Evolutionary conservation across 1,140 invertebrate genomes (phyloP).

Genomic region (Pemphigus obesinymphae): DNA sequence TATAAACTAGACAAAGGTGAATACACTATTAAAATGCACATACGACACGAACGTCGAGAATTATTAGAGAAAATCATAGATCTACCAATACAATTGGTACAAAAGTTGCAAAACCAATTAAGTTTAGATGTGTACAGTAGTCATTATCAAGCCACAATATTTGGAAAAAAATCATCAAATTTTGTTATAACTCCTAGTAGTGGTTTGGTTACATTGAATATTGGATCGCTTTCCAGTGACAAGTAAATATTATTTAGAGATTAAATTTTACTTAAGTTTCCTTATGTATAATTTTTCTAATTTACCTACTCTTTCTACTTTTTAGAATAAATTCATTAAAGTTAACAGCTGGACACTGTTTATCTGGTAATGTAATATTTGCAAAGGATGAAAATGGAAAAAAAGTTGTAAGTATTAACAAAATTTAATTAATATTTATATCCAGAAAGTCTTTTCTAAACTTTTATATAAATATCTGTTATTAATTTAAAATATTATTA

Average conservation of each 20-base stretch:
- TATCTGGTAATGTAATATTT: slow-evolving; percentile 70
- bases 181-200: slow-evolving; percentile 59
- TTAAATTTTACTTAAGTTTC: too few species aligned
- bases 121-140: slow-evolving; percentile 59
- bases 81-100: slow-evolving; percentile 67
- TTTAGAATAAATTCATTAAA: slow-evolving; percentile 53
- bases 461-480: too few species aligned
- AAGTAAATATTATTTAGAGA: slow-evolving; percentile 51
- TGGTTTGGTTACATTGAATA: slow-evolving; percentile 65
- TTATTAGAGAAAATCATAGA: slow-evolving; percentile 80
- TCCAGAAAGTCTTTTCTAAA: too few species aligned
- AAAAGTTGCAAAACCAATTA: slow-evolving; percentile 69
- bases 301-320: slow-evolving; percentile 37
- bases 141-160: slow-evolving; percentile 59
- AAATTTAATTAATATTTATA: slow-evolving; percentile 30
- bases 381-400: slow-evolving; percentile 80
- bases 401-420: slow-evolving; percentile 56
- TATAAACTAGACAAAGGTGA: slow-evolving; percentile 93
- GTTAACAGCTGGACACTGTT: slow-evolving; percentile 61
- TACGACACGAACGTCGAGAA: slow-evolving; percentile 83
- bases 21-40: slow-evolving; percentile 76
- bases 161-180: slow-evolving; percentile 70
- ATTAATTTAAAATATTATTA: too few species aligned
- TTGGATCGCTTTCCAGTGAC: slow-evolving; percentile 69
- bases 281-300: too few species aligned